Base-by-base conservation (phyloP, 2,113 vertebrate genomes). In the Phoenicopterus ruber region DNA sequence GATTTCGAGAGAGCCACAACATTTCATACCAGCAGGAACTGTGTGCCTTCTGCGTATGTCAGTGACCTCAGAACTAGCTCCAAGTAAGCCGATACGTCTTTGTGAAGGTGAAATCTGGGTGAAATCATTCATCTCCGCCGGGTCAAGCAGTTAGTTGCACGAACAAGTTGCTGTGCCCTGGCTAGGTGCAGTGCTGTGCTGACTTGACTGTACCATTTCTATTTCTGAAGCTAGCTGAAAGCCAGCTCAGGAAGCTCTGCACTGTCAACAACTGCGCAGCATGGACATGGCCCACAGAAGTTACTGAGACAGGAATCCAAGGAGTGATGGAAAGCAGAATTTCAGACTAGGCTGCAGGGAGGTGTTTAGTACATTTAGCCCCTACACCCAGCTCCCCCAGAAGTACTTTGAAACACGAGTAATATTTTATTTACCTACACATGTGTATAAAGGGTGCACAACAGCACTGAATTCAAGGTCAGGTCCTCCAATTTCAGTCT, bases 281-380 rank as follows among this genome's bases (percentile, higher is more conserved):
- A 24, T 0, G 0, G 52, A 34, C 3, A 0, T 18, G 55, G 50
- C 49, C 55, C 1, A 4, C 34, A 38, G 61, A 78, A 84, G 26
- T 19, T 71, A 6, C 6, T 31, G 24, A 36, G 73, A 63, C 44
- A 87, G 57, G 57, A 86, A 77, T 92, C 49, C 13, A 40, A 40
- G 66, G n/a, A 90, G 34, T 9, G 18, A 54, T 25, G 36, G 49
- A 46, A 80, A 94, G 49, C 49, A 57, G 18, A 88, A 65, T 61
- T 82, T 80, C 86, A 83, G 36, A 57, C 20, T 22, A 61, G 25
- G 28, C 40, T 73, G 31, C 21, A 83, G 34, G 40, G 22, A 59
- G 21, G 19, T 31, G 10, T 67, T 42, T 25, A 40, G 36, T 72
- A 38, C 24, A 32, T 82, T 26, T 52, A 69, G 54, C 15, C 28